phyloP scores from a whole-genome alignment of 2,113 vertebrate species.

The Cyanoramphus novaezelandiae region DNA sequence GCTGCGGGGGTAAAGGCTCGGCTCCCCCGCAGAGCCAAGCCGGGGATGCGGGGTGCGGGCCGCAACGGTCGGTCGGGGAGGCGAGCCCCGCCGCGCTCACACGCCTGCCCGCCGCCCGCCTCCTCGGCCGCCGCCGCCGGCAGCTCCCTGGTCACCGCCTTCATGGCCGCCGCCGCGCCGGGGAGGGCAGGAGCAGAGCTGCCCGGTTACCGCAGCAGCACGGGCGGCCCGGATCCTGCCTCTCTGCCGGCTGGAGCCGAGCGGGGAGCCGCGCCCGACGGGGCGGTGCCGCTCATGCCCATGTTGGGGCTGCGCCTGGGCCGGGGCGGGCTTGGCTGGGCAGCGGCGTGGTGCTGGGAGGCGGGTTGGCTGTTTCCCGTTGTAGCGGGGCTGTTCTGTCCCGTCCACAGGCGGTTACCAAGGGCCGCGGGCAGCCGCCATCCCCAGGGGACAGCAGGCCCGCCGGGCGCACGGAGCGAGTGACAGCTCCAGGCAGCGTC shows the following conservation, averaged over 20 bases:
- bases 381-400: fast-evolving
- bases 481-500: fast-evolving
- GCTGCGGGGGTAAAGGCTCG: neutral
- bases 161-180: neutral
- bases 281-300: neutral
- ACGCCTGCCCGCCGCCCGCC: neutral
- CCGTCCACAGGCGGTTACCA: neutral
- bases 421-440: fast-evolving
- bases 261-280: too few relatives aligned
- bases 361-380: fast-evolving
- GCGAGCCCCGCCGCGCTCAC: neutral
- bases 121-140: neutral
- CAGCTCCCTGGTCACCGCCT: neutral
- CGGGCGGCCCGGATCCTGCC: too few relatives aligned
- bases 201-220: neutral
- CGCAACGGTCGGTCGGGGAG: neutral
- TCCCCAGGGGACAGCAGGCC: neutral
- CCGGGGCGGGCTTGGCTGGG: fast-evolving
- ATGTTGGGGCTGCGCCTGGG: neutral
- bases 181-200: neutral
- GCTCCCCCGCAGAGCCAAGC: neutral
- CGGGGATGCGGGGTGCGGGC: neutral
- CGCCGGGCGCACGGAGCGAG: fast-evolving
- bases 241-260: too few relatives aligned
- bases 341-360: fast-evolving